Conservation (phyloP, 2,888 invertebrate genomes). For the Muschampia plurimacula region DNA sequence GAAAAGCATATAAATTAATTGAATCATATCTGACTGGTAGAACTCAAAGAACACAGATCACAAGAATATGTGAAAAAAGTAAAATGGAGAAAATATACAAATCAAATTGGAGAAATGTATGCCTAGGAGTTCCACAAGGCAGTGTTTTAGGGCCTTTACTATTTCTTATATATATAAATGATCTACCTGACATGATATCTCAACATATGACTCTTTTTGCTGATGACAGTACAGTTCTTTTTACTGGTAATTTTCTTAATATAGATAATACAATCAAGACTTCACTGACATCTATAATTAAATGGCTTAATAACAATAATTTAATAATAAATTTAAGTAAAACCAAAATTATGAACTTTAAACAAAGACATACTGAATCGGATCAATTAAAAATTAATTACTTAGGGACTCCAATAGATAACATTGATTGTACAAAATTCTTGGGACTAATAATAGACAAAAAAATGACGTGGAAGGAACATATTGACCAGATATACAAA, state of each 20-base stretch:
- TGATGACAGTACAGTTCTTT: constrained; percentile 9
- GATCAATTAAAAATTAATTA: constrained; percentile 3
- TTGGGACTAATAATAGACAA: constrained; percentile 2
- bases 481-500: background rate
- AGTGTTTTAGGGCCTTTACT: too few species aligned
- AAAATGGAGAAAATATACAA: background rate
- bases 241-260: background rate
- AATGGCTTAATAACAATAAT: constrained; percentile 13
- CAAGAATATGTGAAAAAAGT: background rate
- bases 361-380: background rate
- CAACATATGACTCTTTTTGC: constrained; percentile 9
- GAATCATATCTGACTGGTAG: too few species aligned
- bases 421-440: background rate
- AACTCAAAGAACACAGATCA: background rate
- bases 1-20: background rate
- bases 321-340: constrained; percentile 10
- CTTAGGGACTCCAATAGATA: background rate
- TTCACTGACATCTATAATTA: background rate
- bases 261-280: background rate
- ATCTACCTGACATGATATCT: too few species aligned
- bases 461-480: constrained; percentile 8
- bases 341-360: constrained; percentile 3
- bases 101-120: background rate
- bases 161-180: too few species aligned
- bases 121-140: background rate